Evolutionary conservation across 2,797 vertebrate species (phyloP).

Genomic region (Hoplostethus atlanticus): DNA sequence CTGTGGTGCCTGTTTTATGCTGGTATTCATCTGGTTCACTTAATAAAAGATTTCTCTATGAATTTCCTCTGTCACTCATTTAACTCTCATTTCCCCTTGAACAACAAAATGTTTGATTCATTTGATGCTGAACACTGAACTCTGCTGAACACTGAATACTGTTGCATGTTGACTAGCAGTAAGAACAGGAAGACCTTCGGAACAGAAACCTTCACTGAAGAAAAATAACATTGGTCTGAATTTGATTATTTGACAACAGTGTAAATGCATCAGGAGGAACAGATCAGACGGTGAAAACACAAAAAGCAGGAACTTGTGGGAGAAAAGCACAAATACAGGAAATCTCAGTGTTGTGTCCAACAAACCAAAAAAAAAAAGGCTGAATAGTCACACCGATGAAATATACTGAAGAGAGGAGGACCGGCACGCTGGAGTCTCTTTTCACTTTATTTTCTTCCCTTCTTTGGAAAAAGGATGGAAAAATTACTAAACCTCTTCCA

Average conservation of each 20-base stretch:
- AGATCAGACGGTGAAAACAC: background rate
- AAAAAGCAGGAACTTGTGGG: background rate
- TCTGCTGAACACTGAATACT: too few species aligned
- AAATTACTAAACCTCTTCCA: constrained; percentile 64
- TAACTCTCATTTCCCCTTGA: background rate
- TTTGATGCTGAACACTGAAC: too few species aligned
- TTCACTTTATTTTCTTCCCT: constrained; percentile 79
- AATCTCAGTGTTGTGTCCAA: background rate
- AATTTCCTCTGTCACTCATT: background rate
- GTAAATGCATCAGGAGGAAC: too few species aligned
- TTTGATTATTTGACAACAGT: too few species aligned
- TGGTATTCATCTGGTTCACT: constrained; percentile 28
- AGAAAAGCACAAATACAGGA: background rate
- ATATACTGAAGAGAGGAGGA: constrained; percentile 23
- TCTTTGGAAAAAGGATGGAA: constrained; percentile 70
- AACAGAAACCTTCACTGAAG: too few species aligned
- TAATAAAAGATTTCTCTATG: constrained; percentile 19
- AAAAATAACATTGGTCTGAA: too few species aligned
- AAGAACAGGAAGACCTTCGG: too few species aligned
- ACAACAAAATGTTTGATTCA: background rate
- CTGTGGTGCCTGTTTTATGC: constrained; percentile 33
- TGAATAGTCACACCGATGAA: background rate
- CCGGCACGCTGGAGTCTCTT: constrained; percentile 42
- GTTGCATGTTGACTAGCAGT: too few species aligned
- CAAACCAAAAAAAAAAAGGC: background rate